Evolutionary conservation across 2,797 vertebrate species (phyloP).

Genomic region (Anguilla pacifica): DNA sequence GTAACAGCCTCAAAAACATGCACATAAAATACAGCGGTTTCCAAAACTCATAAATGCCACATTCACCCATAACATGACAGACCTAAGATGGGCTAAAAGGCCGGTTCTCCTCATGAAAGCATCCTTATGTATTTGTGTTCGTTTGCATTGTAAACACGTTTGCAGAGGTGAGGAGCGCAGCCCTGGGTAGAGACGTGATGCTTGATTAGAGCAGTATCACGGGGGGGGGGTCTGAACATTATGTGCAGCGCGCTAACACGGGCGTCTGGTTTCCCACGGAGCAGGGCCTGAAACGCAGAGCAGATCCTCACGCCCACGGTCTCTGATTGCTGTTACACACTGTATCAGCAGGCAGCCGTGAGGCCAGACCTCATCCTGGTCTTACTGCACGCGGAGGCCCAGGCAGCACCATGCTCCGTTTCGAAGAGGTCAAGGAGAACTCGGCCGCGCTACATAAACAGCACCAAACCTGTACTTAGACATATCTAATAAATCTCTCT

Average conservation of each 20-base stretch:
- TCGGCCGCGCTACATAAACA: neutral
- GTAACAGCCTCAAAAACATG: neutral
- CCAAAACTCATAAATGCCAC: neutral
- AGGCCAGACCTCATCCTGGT: neutral
- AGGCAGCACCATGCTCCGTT: neutral
- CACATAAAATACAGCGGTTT: too few species aligned
- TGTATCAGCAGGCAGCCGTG: constrained; percentile 28
- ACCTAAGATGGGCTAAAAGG: neutral
- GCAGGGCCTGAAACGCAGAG: neutral
- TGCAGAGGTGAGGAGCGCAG: neutral
- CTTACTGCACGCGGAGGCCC: neutral
- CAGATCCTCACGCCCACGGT: neutral
- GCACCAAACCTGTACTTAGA: neutral
- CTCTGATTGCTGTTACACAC: constrained; percentile 18
- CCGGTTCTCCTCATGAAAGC: neutral
- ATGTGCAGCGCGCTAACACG: neutral
- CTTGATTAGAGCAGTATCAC: neutral
- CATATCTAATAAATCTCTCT: neutral
- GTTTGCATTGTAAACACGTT: neutral
- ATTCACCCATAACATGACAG: neutral
- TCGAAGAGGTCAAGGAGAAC: neutral
- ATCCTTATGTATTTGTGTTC: neutral
- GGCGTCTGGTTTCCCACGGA: constrained; percentile 15
- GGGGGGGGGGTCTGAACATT: neutral
- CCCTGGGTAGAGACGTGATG: neutral